Conservation (phyloP, 2,113 vertebrate genomes). For the Thymallus thymallus region DNA sequence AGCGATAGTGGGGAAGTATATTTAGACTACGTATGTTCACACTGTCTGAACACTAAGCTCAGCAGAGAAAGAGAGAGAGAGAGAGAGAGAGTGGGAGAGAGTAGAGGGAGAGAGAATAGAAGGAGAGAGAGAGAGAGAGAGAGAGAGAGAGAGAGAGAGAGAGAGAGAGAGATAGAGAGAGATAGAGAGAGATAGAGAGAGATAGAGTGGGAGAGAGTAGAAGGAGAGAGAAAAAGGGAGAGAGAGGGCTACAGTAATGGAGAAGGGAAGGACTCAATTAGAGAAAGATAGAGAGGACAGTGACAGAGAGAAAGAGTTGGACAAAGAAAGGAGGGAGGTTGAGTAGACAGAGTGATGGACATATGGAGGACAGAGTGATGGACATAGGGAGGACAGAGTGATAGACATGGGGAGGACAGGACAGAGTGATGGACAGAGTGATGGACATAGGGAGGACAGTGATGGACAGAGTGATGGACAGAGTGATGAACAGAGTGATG, state of each 20-base stretch:
- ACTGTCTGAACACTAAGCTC: constrained; percentile 73
- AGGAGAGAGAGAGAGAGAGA: constrained; percentile 27
- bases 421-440: too few relatives aligned
- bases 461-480: too few relatives aligned
- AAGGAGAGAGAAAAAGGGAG: too few relatives aligned
- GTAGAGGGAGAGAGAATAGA: neutral
- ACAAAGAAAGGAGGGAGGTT: neutral
- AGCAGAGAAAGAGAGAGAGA: constrained; percentile 35
- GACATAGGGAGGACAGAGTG: too few relatives aligned
- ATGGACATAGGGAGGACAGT: too few relatives aligned
- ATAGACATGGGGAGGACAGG: too few relatives aligned
- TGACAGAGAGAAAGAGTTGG: neutral
- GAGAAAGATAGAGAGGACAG: neutral
- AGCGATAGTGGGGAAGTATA: constrained; percentile 71
- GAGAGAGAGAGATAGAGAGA: neutral
- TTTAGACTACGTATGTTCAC: constrained; percentile 70
- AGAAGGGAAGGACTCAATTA: neutral
- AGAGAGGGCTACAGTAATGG: neutral
- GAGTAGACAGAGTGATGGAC: too few relatives aligned
- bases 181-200: constrained; percentile 35
- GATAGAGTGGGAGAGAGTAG: too few relatives aligned
- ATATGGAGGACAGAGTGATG: too few relatives aligned
- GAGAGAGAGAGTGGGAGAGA: constrained; percentile 39
- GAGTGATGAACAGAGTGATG: too few relatives aligned
- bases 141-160: constrained; percentile 1